A percentile compares a stretch with the other conserved stretches of the same genome.
phyloP scores from a whole-genome alignment of 2,888 invertebrate species.

The Drosophila mimetica region DNA sequence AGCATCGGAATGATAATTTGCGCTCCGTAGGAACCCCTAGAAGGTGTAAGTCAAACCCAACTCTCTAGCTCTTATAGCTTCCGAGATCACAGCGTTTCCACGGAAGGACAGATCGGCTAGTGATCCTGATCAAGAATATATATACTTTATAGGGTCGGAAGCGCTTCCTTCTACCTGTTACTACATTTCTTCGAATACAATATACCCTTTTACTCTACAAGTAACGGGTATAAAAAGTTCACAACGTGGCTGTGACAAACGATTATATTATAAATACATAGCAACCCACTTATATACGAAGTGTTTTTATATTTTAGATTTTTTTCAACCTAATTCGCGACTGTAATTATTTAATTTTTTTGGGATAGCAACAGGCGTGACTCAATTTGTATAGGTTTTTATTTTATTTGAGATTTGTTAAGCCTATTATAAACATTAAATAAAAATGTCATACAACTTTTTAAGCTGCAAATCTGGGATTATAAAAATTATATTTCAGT shows the following conservation, averaged over 20 bases:
- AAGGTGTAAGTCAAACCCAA: too few relatives aligned
- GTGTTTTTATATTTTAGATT: conserved; percentile 7
- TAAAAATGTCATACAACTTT: conserved; percentile 16
- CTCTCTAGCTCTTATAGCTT: too few relatives aligned
- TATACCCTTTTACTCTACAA: too few relatives aligned
- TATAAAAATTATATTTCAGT: conserved; percentile 59
- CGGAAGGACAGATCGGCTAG: too few relatives aligned
- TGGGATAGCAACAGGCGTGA: conserved; percentile 14
- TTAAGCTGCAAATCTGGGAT: conserved; percentile 38
- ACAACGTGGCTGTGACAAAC: conserved; percentile 42
- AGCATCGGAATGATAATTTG: too few relatives aligned
- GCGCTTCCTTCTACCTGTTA: too few relatives aligned
- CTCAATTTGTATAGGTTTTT: background rate
- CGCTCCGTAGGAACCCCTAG: too few relatives aligned
- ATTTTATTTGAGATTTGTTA: conserved; percentile 12
- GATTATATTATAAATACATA: conserved; percentile 24
- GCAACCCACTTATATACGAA: conserved; percentile 7
- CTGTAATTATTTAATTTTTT: conserved; percentile 18
- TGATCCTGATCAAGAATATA: too few relatives aligned
- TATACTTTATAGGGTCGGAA: too few relatives aligned
- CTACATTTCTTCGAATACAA: too few relatives aligned
- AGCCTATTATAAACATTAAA: conserved; percentile 32
- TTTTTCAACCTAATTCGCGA: conserved; percentile 39
- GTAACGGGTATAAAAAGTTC: too few relatives aligned
- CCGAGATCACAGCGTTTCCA: too few relatives aligned